Conservation (phyloP, 64 coral and sea anemone species). For the Montipora capricornis region DNA sequence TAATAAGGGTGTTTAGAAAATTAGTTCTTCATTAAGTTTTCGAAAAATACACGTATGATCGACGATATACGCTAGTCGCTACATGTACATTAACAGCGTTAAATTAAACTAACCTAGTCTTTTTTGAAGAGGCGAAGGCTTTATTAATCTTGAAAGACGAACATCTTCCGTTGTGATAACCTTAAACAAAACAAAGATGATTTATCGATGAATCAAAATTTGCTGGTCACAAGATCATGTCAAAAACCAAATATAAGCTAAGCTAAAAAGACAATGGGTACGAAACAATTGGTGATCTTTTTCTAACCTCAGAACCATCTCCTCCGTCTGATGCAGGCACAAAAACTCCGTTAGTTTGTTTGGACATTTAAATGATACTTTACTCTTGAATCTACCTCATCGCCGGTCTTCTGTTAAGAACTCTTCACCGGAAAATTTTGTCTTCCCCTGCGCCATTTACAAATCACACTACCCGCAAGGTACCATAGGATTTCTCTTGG, state of each 20-base stretch:
- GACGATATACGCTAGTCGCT: too few relatives aligned
- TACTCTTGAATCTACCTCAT: slow-evolving; percentile 1
- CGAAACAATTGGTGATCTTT: not conserved
- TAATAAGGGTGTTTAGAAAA: too few relatives aligned
- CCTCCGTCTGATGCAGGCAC: not conserved
- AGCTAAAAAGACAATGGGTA: not conserved
- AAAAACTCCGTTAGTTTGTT: slow-evolving; percentile 11
- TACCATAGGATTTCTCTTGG: not conserved
- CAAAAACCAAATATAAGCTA: not conserved
- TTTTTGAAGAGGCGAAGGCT: slow-evolving; percentile 52
- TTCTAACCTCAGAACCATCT: slow-evolving; percentile 27
- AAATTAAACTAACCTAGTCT: slow-evolving; percentile 13
- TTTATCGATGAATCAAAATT: not conserved
- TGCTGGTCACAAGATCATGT: slow-evolving; percentile 17
- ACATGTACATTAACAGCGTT: not conserved
- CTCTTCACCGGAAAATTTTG: slow-evolving; percentile 22
- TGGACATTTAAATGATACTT: slow-evolving; percentile 39
- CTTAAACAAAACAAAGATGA: not conserved
- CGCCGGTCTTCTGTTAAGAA: not conserved
- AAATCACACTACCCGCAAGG: not conserved
- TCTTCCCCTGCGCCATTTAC: slow-evolving; percentile 20
- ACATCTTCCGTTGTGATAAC: slow-evolving; percentile 58
- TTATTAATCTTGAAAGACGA: slow-evolving; percentile 49
- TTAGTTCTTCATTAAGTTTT: too few relatives aligned
- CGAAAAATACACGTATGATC: too few relatives aligned